These are phyloP conservation scores for Emydocephalus ijimae DNA, from an alignment of 2,113 vertebrate genomes.

Conservation along the genomic window DNA sequence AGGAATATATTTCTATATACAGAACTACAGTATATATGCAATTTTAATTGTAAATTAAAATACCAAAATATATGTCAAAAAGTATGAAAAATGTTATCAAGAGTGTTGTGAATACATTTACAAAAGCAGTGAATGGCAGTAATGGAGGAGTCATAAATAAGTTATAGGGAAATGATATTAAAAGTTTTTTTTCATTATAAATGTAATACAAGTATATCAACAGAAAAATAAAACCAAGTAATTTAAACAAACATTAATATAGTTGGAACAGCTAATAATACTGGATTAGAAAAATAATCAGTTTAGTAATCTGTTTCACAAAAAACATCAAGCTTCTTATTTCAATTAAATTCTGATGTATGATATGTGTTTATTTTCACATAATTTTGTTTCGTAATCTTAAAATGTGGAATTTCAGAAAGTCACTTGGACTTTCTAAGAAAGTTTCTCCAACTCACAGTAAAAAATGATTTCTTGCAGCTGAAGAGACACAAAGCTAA, in stretches of 20 bases:
- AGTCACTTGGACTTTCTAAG: conserved; percentile 31
- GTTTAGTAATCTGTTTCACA: conserved; percentile 19
- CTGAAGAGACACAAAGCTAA: conserved; percentile 28
- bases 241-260: conserved; percentile 37
- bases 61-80: background rate
- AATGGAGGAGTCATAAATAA: background rate
- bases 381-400: conserved; percentile 4
- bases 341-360: conserved; percentile 31
- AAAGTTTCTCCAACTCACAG: conserved; percentile 8
- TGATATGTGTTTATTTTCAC: conserved; percentile 38
- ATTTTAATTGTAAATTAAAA: background rate
- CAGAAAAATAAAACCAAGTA: conserved; percentile 46
- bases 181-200: conserved; percentile 43
- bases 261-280: conserved; percentile 21
- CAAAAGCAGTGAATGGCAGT: background rate
- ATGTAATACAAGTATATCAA: conserved; percentile 23
- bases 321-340: conserved; percentile 36
- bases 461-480: conserved; percentile 29
- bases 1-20: background rate
- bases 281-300: conserved; percentile 40
- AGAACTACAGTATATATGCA: background rate
- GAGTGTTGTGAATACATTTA: background rate
- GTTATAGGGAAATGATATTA: conserved; percentile 21
- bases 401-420: conserved; percentile 29
- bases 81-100: background rate